Conservation (phyloP, 2,797 vertebrate genomes). For the Erethizon dorsatum region DNA sequence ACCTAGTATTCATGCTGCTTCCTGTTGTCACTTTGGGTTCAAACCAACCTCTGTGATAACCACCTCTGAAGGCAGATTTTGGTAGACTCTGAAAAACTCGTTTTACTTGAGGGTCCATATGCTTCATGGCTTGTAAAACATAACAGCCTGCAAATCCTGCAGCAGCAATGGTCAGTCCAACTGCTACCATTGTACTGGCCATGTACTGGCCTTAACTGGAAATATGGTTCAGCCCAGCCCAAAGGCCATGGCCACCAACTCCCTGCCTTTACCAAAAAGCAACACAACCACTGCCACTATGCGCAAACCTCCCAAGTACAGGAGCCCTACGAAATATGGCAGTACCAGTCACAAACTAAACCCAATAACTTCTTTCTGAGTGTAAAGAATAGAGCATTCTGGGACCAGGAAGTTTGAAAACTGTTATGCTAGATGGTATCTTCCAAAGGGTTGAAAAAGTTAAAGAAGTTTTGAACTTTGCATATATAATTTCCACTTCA, state of each 20-base stretch:
- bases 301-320: rapidly evolving
- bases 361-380: neutral
- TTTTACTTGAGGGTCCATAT: slow-evolving; percentile 96
- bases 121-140: slow-evolving; percentile 93
- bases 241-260: neutral
- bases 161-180: slow-evolving; percentile 95
- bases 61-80: slow-evolving; percentile 93
- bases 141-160: slow-evolving; percentile 97
- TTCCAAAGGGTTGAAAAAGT: neutral
- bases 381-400: neutral
- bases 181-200: slow-evolving; percentile 95
- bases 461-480: neutral
- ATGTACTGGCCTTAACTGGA: slow-evolving; percentile 78
- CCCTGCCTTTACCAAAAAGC: neutral
- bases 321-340: neutral
- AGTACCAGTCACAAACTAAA: neutral
- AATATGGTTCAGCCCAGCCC: slow-evolving; percentile 52
- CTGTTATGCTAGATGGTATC: neutral
- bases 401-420: neutral
- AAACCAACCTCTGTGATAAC: slow-evolving; percentile 96
- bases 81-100: slow-evolving; percentile 94
- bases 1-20: slow-evolving; percentile 96
- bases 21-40: slow-evolving; percentile 97
- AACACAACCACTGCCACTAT: rapidly evolving
- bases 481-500: neutral